These are phyloP conservation scores for Ichneumoninae sp. DNA, from an alignment of 2,888 invertebrate species.

Conservation along the genomic window DNA sequence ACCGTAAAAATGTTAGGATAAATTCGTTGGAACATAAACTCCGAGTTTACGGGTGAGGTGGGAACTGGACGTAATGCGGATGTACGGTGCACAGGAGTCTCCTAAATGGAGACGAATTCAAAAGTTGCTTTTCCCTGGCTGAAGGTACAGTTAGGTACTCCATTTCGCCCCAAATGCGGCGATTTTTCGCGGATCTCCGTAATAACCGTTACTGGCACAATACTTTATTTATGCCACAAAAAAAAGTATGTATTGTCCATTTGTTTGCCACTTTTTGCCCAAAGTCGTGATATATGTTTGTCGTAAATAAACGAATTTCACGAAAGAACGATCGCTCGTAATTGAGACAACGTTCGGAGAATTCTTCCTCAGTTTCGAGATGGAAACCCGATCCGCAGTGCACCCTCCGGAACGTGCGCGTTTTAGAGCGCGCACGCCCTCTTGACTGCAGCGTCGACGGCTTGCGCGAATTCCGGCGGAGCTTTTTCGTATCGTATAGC, in stretches of 20 bases:
- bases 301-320: neutral
- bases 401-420: conserved; percentile 10
- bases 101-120: neutral
- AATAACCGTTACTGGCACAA: neutral
- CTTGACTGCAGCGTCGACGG: conserved; percentile 3
- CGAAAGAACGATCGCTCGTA: neutral
- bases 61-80: neutral
- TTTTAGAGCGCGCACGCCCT: neutral
- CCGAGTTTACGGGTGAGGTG: neutral
- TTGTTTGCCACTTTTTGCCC: neutral
- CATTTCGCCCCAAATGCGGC: neutral
- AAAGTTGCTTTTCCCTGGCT: neutral
- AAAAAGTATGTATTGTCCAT: neutral
- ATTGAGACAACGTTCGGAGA: conserved; percentile 3
- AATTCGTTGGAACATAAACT: neutral
- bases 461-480: conserved; percentile 8
- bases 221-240: neutral
- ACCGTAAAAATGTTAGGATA: neutral
- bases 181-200: too few species aligned
- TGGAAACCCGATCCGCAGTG: conserved; percentile 5
- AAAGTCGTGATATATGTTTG: neutral
- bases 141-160: neutral
- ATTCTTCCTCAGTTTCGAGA: conserved; percentile 4
- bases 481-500: conserved; percentile 12
- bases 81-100: too few species aligned